Base-by-base conservation (phyloP, 2,888 invertebrate species). In the Eupsilia transversa region DNA sequence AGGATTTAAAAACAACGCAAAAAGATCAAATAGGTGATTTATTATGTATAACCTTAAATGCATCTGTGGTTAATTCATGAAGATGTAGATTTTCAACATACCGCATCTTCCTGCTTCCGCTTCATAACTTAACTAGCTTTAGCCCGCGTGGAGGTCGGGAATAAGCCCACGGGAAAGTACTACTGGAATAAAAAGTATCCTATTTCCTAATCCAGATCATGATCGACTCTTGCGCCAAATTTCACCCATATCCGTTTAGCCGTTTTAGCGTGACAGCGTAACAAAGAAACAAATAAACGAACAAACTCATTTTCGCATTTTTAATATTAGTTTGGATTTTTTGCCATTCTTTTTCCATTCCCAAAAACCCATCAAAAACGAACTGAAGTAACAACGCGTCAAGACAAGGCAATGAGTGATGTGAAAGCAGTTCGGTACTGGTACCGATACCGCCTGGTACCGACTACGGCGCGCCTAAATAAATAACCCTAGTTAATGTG, bases 401-500 rank as follows among this genome's bases (percentile, higher is more conserved):
- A 85, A 87, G 91, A 89, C 90, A 89, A 76, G 86, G 83, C 82
- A 84, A 80, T 87, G 89, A 91, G 88, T 87, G 91, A 90, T 90
- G 89, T 76, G 77, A 72, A 80, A 71, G 59, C 77, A 82, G 77
- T 84, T 74, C 70, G 75, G 92, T 92, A 78, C 91, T 91, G 88
- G 91, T 63, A 84, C 72, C 78, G 75, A 89, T 66, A 84, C 74
- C 72, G 72, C 91, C 57, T 89, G 89, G 76, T 82, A 91, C 92
- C 88, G 87, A 80, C 87, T 87, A 85, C 85, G 90, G 87, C 91
- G 90, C 90, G 92, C 92, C 94, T 94, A 95, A 96, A 96, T 95
- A 96, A 96, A 96, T 95, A 96, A 95, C 95, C 92, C 93, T 92
- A 93, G 93, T 94, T 95, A 95, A 94, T 94, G 93, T 90, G 86